These are phyloP conservation scores for Lepilemur septentrionalis DNA, from an alignment of 2,797 vertebrate genomes.

Conservation along the genomic window DNA sequence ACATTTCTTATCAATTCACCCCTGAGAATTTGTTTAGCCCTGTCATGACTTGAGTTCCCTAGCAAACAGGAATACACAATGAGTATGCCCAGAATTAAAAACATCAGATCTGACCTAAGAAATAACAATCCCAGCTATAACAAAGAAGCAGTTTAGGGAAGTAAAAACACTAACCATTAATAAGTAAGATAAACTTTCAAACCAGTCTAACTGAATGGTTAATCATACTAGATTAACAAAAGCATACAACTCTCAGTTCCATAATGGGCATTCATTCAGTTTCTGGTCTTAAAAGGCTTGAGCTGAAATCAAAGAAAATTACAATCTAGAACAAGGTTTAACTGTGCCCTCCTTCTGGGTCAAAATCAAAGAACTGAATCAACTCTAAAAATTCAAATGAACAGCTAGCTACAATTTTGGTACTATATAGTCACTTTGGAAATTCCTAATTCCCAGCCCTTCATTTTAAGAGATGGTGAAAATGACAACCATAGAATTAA, in stretches of 20 bases:
- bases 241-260: not conserved
- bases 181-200: conserved; percentile 36
- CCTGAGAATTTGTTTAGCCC: conserved; percentile 38
- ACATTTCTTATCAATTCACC: conserved; percentile 12
- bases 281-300: conserved; percentile 2
- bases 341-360: not conserved
- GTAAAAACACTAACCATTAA: conserved; percentile 17
- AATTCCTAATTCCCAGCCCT: conserved; percentile 11
- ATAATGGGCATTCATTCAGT: conserved; percentile 1
- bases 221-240: not conserved
- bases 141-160: not conserved
- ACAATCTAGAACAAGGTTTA: conserved; percentile 32
- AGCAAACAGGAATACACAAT: not conserved
- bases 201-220: not conserved
- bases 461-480: conserved; percentile 37
- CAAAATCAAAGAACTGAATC: conserved; percentile 31
- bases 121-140: conserved; percentile 18
- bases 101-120: not conserved
- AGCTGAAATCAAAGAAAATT: conserved; percentile 57
- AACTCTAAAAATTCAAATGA: conserved; percentile 48
- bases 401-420: conserved; percentile 19
- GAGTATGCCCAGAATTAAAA: conserved; percentile 20
- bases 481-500: not conserved
- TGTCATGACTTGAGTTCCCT: conserved; percentile 2
- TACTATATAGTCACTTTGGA: not conserved